A percentile compares a stretch with the other conserved stretches of the same genome.
Evolutionary conservation across 2,113 vertebrate genomes (phyloP).

Genomic region (Labrus mixtus): DNA sequence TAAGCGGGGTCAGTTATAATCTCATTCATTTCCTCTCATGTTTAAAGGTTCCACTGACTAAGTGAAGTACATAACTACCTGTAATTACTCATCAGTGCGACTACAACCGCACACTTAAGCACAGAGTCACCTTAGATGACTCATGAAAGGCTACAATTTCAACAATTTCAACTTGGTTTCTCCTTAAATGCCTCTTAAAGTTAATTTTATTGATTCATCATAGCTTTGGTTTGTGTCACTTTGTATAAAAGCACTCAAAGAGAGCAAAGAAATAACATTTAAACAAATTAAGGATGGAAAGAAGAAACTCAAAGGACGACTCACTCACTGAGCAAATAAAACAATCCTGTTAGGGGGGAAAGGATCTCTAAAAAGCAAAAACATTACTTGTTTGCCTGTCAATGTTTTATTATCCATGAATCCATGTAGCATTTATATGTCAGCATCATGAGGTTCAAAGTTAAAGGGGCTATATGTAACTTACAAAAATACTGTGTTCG

Average conservation of each 20-base stretch:
- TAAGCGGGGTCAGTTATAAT: neutral
- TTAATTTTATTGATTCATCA: neutral
- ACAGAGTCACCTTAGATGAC: neutral
- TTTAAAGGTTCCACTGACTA: constrained; percentile 17
- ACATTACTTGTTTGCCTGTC: neutral
- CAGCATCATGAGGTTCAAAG: neutral
- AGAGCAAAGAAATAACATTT: no score
- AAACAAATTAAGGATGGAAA: neutral
- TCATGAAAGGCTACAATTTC: constrained; percentile 12
- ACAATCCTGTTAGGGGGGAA: no score
- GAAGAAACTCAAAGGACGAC: neutral
- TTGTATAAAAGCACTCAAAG: no score
- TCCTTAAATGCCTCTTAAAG: neutral
- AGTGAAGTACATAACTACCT: constrained; percentile 23
- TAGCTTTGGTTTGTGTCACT: neutral
- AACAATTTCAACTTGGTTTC: constrained; percentile 4
- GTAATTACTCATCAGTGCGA: constrained; percentile 35
- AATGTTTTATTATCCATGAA: neutral
- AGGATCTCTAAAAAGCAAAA: no score
- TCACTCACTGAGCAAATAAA: neutral
- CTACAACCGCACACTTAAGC: constrained; percentile 10
- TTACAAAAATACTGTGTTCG: no score
- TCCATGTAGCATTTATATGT: neutral
- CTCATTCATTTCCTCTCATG: neutral
- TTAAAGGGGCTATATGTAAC: no score